Conservation (phyloP, 1,140 invertebrate genomes). For the Littorina saxatilis region DNA sequence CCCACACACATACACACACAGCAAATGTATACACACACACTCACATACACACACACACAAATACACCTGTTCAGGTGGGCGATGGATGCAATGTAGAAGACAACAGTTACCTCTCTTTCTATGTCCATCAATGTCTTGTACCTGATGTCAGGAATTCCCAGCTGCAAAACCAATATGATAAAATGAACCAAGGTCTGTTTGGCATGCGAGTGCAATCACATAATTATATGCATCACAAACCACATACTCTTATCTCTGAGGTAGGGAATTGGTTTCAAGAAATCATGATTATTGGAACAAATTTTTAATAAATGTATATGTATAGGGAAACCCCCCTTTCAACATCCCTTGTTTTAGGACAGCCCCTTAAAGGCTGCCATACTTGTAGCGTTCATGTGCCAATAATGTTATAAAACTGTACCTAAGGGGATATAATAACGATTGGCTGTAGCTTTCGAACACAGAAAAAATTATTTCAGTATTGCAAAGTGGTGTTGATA, state of each 20-base stretch:
- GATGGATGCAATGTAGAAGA: not conserved
- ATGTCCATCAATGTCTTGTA: conserved; percentile 56
- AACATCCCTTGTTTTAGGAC: too few relatives aligned
- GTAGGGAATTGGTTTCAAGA: not conserved
- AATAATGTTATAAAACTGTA: too few relatives aligned
- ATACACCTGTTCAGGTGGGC: not conserved
- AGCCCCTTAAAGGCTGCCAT: too few relatives aligned
- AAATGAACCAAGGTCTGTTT: conserved; percentile 4
- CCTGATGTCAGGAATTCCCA: conserved; percentile 49
- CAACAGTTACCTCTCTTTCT: conserved; percentile 48
- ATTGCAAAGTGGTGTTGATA: too few relatives aligned
- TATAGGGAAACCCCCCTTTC: not conserved
- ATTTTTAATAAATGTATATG: not conserved
- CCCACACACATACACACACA: not conserved
- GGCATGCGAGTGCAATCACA: not conserved
- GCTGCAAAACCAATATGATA: conserved; percentile 44
- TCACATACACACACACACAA: not conserved
- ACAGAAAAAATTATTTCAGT: too few relatives aligned
- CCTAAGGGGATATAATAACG: too few relatives aligned
- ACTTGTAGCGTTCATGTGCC: too few relatives aligned
- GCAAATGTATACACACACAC: not conserved
- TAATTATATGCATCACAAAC: not conserved
- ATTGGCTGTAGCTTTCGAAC: too few relatives aligned
- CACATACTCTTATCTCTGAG: not conserved
- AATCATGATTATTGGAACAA: not conserved